Base-by-base conservation (phyloP, 2,888 invertebrate species). In the Emmelina monodactyla region DNA sequence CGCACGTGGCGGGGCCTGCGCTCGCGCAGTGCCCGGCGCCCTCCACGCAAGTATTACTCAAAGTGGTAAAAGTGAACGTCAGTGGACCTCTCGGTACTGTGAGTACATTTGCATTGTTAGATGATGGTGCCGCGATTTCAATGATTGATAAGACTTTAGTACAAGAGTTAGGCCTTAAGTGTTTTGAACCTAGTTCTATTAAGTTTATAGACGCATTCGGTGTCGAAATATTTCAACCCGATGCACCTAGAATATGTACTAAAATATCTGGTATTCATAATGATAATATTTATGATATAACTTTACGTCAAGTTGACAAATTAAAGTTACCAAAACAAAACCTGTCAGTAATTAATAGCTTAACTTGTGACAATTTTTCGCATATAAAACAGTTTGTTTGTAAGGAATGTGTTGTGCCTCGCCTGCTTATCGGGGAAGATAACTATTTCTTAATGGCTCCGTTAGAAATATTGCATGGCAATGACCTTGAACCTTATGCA, bases 371-470 rank as follows among this genome's bases (percentile, higher is more conserved):
- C 10, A 34, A 39, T 22, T 39, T 44, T 13, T 29, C 11, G 12
- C 34, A 28, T 38, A 16, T 42, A 13, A 41, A 41, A 30, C 25
- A 39, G 29, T 7, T 31, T 33, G 41, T 39, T 7, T 41, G 42
- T 37, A 40, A 34, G n/a, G n/a, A n/a, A n/a, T n/a, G 39, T 34
- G 42, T 42, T 15, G 39, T 34, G 39, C 44, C 43, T 31, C 40
- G 39, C 19, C 14, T 45, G 22, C 31, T 44, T 1, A 42, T 46
- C 10, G 45, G 47, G 1, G 35, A 45, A 33, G 45, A 47, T 34
- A 47, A 46, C 35, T 43, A 47, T 40, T 37, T 12, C 30, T 13
- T 47, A 9, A 14, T 45, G 2, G 39, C 39, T 6, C 45, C 48
- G 2, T 19, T 44, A 2, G 33, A 46, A 35, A 36, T 45, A 13